Conservation (phyloP, 2,888 invertebrate species). For the Melinaea menophilus region DNA sequence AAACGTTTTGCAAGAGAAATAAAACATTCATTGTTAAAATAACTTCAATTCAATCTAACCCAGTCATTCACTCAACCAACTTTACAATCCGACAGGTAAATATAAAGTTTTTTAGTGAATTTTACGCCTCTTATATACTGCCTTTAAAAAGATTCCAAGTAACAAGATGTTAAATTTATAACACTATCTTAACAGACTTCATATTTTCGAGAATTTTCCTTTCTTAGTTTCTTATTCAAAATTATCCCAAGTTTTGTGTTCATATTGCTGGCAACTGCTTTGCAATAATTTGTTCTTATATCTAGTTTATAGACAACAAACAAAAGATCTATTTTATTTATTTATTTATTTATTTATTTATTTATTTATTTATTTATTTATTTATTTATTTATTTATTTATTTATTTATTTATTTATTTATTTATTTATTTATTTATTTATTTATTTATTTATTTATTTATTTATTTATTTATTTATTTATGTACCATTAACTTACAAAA, state of each 20-base stretch:
- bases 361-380: no score
- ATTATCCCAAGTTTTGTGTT: conserved; percentile 27
- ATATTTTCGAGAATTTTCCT: conserved; percentile 20
- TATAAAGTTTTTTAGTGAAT: conserved; percentile 30
- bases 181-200: conserved; percentile 17
- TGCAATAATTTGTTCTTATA: conserved; percentile 4
- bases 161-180: conserved; percentile 30
- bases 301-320: background rate
- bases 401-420: no score
- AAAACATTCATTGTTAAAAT: conserved; percentile 2
- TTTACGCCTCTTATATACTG: conserved; percentile 31
- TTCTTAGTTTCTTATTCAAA: conserved; percentile 13
- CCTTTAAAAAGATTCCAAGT: conserved; percentile 31
- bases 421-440: no score
- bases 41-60: conserved; percentile 13
- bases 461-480: no score
- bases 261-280: conserved; percentile 20
- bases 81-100: conserved; percentile 25
- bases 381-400: no score
- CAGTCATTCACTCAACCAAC: conserved; percentile 16
- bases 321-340: background rate
- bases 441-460: background rate
- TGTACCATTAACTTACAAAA: no score
- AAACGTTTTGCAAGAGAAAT: background rate
- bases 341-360: no score